These are phyloP conservation scores for Exaiptasia diaphana DNA, from an alignment of 64 coral and sea anemone species.

Conservation along the genomic window DNA sequence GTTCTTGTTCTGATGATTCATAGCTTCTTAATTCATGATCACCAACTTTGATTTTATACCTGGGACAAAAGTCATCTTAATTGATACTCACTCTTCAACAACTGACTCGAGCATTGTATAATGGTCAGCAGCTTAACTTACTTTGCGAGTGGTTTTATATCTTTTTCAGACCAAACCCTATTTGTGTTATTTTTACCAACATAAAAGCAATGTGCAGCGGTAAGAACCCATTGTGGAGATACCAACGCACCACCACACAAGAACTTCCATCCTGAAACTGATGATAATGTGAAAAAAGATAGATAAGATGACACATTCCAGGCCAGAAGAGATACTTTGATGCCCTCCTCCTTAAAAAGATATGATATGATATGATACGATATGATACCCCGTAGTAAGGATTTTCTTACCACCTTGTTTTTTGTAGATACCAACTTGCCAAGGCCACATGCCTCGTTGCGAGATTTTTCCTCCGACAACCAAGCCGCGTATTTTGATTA, in stretches of 20 bases:
- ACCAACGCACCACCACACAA: too few species aligned
- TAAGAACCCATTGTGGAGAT: neutral
- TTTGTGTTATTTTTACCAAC: too few species aligned
- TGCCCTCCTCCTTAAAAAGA: too few species aligned
- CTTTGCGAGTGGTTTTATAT: neutral
- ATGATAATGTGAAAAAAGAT: too few species aligned
- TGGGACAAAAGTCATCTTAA: neutral
- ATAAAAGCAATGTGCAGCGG: neutral
- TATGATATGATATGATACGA: too few species aligned
- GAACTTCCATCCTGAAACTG: too few species aligned
- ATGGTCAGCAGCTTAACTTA: neutral
- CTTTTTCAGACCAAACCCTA: too few species aligned
- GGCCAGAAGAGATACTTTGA: too few species aligned
- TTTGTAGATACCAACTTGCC: conserved; percentile 49
- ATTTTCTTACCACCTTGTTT: neutral
- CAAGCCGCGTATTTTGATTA: neutral
- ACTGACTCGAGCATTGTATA: neutral
- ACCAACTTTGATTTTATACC: neutral
- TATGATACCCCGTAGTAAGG: too few species aligned
- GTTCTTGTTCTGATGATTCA: conserved; percentile 12
- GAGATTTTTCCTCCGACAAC: neutral
- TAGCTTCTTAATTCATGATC: neutral
- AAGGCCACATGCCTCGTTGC: conserved; percentile 53
- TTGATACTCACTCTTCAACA: neutral
- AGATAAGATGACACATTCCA: too few species aligned